Evolutionary conservation across 2,888 invertebrate species (phyloP).

Genomic region (Brachyptera risi): DNA sequence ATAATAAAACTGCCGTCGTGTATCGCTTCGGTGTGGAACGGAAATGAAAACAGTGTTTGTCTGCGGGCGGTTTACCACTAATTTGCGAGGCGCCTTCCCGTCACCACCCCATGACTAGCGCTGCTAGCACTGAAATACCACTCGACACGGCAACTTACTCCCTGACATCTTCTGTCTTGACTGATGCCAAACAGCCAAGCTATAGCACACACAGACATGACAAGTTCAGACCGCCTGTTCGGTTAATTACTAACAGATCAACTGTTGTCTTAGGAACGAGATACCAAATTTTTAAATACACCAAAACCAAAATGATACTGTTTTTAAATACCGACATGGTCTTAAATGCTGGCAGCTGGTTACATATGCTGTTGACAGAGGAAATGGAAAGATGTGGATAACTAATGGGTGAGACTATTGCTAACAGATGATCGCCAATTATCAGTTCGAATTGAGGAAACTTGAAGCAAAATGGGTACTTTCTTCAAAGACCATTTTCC

Average conservation of each 20-base stretch:
- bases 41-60: not conserved
- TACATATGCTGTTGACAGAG: too few species aligned
- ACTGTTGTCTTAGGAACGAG: slow-evolving; percentile 27
- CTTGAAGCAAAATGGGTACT: too few species aligned
- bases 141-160: too few species aligned
- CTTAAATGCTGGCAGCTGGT: slow-evolving; percentile 7
- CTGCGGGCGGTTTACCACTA: slow-evolving; percentile 10
- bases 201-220: not conserved
- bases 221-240: slow-evolving; percentile 9
- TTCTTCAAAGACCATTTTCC: too few species aligned
- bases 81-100: slow-evolving; percentile 20
- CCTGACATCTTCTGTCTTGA: too few species aligned
- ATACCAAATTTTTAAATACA: slow-evolving; percentile 2
- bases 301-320: not conserved
- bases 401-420: too few species aligned
- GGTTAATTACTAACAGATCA: slow-evolving; percentile 25
- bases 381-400: slow-evolving; percentile 10
- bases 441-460: too few species aligned
- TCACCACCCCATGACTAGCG: too few species aligned
- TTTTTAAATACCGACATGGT: not conserved
- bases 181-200: not conserved
- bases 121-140: too few species aligned
- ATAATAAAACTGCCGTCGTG: too few species aligned
- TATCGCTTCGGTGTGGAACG: not conserved
- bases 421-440: too few species aligned